These are phyloP conservation scores for Drosophila dunni DNA, from an alignment of 1,140 invertebrate species.

Conservation along the genomic window DNA sequence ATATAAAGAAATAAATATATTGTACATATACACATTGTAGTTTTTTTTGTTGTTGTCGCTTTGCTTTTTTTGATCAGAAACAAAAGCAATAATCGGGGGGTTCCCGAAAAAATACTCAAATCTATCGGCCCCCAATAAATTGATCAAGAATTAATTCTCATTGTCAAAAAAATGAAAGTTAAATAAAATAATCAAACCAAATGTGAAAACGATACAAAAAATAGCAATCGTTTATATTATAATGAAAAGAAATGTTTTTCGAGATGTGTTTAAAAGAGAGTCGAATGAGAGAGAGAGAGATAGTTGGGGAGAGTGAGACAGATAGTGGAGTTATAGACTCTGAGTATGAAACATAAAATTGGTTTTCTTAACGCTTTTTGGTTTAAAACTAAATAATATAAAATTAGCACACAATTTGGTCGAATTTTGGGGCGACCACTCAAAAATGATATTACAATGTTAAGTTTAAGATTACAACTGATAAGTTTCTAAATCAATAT, in stretches of 20 bases:
- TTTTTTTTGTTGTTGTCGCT: conserved; percentile 25
- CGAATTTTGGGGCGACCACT: conserved; percentile 44
- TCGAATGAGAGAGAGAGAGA: neutral
- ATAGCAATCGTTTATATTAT: conserved; percentile 51
- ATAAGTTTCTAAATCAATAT: conserved; percentile 51
- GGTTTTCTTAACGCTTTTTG: conserved; percentile 28
- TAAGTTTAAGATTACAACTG: conserved; percentile 45
- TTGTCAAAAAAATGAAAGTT: conserved; percentile 24
- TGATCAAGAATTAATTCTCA: conserved; percentile 10
- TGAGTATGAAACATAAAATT: conserved; percentile 17
- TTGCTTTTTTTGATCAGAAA: conserved; percentile 34
- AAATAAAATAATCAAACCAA: conserved; percentile 10
- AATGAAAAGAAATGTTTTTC: conserved; percentile 48
- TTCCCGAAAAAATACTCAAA: conserved; percentile 17
- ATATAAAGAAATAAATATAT: conserved; percentile 88
- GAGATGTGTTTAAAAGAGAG: conserved; percentile 13
- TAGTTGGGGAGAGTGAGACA: neutral
- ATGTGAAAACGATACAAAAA: conserved; percentile 46
- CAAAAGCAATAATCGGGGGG: conserved; percentile 25
- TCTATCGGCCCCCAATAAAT: conserved; percentile 38
- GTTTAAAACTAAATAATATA: conserved; percentile 8
- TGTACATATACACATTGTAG: conserved; percentile 73
- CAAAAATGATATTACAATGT: conserved; percentile 55
- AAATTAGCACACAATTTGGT: conserved; percentile 62
- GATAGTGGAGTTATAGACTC: neutral